Evolutionary conservation across 2,113 vertebrate species (phyloP), one percentile per base, ranked within the genome.

Genomic region (Esox niger): DNA sequence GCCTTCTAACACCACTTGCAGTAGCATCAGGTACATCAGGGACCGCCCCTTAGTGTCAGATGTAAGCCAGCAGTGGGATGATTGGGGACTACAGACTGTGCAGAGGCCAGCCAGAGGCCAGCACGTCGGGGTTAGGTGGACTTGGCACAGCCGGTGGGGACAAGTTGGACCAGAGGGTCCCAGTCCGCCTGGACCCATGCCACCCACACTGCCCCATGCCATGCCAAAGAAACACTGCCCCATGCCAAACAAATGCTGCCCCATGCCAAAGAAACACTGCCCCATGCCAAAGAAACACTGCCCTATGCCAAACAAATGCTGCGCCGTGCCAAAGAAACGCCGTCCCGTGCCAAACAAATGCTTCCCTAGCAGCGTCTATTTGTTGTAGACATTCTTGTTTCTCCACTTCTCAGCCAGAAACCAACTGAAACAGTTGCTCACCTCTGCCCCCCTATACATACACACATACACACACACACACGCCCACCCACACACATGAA

Each of bases 51-150:
- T n/a, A n/a, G n/a, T n/a, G n/a, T n/a, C n/a, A n/a, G n/a, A n/a
- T n/a, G n/a, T n/a, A n/a, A n/a, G n/a, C n/a, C n/a, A n/a, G n/a
- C n/a, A n/a, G n/a, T n/a, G n/a, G n/a, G n/a, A n/a, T n/a, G n/a
- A n/a, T 9, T 55, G 8, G 52, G 25, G 56, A 17, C 56, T 59
- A 27, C 25, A 20, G 27, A 20, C 56, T 59, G 11, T 59, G 3
- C 27, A 59, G 21, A 30, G 26, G 56, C 26, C 56, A 59, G 56
- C 13, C 29, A 59, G 56, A 59, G 56, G 56, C 25, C 56, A 59
- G 27, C 56, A 27, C 31, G 56, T 59, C 56, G 11, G 56, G 38
- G 38, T 10, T 43, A 15, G 38, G 38, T 43, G 17, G 17, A 43
- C 38, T 43, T 10, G 38, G 38, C 38, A 43, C 38, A 43, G 38